Evolutionary conservation across 1,140 invertebrate species (phyloP).

Genomic region (Drosophila athabasca): DNA sequence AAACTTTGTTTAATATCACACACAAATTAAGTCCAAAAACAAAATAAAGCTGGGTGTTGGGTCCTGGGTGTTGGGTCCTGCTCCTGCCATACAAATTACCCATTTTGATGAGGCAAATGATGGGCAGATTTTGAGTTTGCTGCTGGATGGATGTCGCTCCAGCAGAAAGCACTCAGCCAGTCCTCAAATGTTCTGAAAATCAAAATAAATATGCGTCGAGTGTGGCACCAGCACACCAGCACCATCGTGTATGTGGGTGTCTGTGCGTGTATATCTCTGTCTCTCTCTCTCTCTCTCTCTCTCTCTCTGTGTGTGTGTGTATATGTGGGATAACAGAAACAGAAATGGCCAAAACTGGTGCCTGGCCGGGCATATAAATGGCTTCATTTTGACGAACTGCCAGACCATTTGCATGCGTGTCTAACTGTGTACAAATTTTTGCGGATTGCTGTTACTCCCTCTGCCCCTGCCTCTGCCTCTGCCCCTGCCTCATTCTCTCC

Average conservation of each 20-base stretch:
- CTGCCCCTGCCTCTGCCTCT: no score
- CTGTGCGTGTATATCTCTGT: no score
- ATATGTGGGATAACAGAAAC: background rate
- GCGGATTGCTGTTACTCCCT: slow-evolving; percentile 16
- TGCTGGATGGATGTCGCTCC: slow-evolving; percentile 15
- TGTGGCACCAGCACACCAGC: background rate
- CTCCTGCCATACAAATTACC: slow-evolving; percentile 52
- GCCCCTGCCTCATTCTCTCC: no score
- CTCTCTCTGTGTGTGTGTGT: slow-evolving; percentile 1
- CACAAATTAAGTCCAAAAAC: no score
- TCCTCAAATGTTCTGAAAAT: slow-evolving; percentile 19
- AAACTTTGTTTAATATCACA: no score
- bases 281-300: no score
- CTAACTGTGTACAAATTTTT: slow-evolving; percentile 62
- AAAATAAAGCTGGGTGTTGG: background rate
- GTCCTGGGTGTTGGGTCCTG: background rate
- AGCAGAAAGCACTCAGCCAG: background rate
- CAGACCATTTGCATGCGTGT: slow-evolving; percentile 69
- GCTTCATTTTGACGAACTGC: slow-evolving; percentile 64
- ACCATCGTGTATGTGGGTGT: slow-evolving; percentile 1
- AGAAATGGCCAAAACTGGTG: slow-evolving; percentile 27
- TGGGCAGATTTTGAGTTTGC: slow-evolving; percentile 51
- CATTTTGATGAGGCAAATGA: slow-evolving; percentile 69
- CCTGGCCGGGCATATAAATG: slow-evolving; percentile 67
- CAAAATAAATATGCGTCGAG: slow-evolving; percentile 28